A percentile compares a stretch with the other conserved stretches of the same genome.
phyloP scores from a whole-genome alignment of 2,113 vertebrate genomes.

The Hippocampus zosterae region DNA sequence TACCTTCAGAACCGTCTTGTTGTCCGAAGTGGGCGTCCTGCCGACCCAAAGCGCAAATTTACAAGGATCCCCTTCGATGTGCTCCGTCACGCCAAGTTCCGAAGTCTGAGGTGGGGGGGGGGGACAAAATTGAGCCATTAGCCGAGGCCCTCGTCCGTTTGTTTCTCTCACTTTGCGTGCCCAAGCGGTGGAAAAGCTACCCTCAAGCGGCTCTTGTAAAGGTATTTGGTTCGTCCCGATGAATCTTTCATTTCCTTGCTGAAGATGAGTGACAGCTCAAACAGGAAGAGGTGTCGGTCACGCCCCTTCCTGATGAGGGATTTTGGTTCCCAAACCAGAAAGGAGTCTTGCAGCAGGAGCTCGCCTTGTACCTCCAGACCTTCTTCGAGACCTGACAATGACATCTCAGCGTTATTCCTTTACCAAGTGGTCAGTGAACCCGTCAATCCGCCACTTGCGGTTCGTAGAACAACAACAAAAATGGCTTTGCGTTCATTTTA shows the following conservation, averaged over 20 bases:
- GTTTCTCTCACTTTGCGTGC: not conserved
- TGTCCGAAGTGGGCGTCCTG: slow-evolving; percentile 95
- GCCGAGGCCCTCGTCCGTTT: not conserved
- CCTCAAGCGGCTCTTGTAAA: slow-evolving; percentile 97
- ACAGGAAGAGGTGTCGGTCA: slow-evolving; percentile 96
- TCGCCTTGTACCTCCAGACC: slow-evolving; percentile 96
- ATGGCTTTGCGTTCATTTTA: not conserved
- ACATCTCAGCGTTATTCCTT: not conserved
- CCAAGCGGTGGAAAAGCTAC: slow-evolving; percentile 57
- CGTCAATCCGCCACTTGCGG: not conserved
- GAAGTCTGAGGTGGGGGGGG: slow-evolving; percentile 81
- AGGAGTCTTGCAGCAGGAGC: slow-evolving; percentile 94
- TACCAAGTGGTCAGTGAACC: not conserved
- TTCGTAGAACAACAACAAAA: not conserved
- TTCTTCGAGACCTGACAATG: slow-evolving; percentile 76
- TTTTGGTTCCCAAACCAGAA: slow-evolving; percentile 99
- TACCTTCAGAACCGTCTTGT: slow-evolving; percentile 97
- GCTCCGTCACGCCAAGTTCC: slow-evolving; percentile 94
- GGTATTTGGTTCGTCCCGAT: slow-evolving; percentile 93
- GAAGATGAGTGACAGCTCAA: slow-evolving; percentile 97
- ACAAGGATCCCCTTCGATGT: slow-evolving; percentile 96
- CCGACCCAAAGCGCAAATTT: slow-evolving; percentile 98
- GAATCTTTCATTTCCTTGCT: slow-evolving; percentile 99
- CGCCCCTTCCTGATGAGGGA: slow-evolving; percentile 96
- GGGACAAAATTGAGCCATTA: not conserved